Evolutionary conservation across 2,797 vertebrate genomes (phyloP).

Genomic region (Sebastes oblongus): DNA sequence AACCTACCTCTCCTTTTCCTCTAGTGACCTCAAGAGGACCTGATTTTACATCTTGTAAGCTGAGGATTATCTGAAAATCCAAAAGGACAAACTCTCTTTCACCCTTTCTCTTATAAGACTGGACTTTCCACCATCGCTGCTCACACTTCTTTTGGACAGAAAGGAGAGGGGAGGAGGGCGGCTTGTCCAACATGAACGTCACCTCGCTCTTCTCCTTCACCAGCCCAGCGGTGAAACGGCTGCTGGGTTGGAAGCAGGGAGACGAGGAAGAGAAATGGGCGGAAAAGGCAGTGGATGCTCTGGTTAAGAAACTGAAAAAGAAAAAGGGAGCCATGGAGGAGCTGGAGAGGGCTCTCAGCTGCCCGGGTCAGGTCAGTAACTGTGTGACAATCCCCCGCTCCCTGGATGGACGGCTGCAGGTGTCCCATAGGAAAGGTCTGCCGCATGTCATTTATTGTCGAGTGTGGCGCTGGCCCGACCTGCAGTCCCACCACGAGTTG

Average conservation of each 20-base stretch:
- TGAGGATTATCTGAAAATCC: constrained; percentile 31
- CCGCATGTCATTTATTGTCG: constrained; percentile 96
- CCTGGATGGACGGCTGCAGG: constrained; percentile 93
- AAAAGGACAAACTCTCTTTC: background rate
- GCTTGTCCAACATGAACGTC: constrained; percentile 88
- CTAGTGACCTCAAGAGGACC: constrained; percentile 29
- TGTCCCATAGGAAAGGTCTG: constrained; percentile 94
- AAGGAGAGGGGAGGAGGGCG: constrained; percentile 53
- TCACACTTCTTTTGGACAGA: constrained; percentile 38
- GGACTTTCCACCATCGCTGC: constrained; percentile 26
- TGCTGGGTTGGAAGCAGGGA: constrained; percentile 97
- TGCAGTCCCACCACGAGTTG: constrained; percentile 97
- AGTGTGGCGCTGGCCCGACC: constrained; percentile 97
- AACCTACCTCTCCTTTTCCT: constrained; percentile 30
- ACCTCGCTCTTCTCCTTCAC: constrained; percentile 98
- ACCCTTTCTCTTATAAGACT: constrained; percentile 13
- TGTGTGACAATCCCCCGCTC: constrained; percentile 97
- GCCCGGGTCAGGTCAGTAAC: constrained; percentile 94
- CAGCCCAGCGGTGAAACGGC: constrained; percentile 94
- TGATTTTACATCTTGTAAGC: constrained; percentile 14
- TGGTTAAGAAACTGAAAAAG: constrained; percentile 96
- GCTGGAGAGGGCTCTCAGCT: constrained; percentile 91
- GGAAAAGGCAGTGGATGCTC: constrained; percentile 93
- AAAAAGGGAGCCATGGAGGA: constrained; percentile 97
- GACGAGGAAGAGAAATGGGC: constrained; percentile 99